Percentiles rank a stretch among this genome's conserved stretches.
Evolutionary conservation across 2,113 vertebrate genomes (phyloP).

Genomic region (Myotis yumanensis): DNA sequence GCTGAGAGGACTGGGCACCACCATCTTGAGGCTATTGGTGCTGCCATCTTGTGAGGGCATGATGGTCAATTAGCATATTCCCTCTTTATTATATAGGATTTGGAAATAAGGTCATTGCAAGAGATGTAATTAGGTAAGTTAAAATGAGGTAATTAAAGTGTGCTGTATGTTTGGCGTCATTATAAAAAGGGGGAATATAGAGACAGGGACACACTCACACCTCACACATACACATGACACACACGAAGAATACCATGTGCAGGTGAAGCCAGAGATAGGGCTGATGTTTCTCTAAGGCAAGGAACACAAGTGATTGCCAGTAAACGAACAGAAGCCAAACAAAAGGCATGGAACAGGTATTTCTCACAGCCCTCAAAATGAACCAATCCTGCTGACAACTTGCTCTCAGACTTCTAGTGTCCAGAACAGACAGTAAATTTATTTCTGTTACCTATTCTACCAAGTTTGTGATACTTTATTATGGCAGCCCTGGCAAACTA

Average conservation of each 20-base stretch:
- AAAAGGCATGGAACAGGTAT: not conserved
- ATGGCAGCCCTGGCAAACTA: not conserved
- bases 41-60: too few relatives aligned
- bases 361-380: not conserved
- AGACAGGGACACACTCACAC: not conserved
- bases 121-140: not conserved
- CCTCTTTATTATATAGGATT: not conserved
- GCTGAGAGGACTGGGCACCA: too few relatives aligned
- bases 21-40: too few relatives aligned
- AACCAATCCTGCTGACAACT: not conserved
- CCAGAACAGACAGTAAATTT: not conserved
- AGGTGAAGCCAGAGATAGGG: not conserved
- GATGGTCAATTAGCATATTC: too few relatives aligned
- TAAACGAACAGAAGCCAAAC: not conserved
- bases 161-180: not conserved
- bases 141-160: not conserved
- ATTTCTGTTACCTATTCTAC: not conserved
- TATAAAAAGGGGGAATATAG: not conserved
- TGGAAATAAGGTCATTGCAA: not conserved
- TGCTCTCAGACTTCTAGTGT: not conserved
- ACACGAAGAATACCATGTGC: not conserved
- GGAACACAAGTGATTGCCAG: not conserved
- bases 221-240: not conserved
- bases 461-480: not conserved
- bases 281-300: not conserved